Evolutionary conservation across 2,888 invertebrate genomes (phyloP).

Genomic region (Tigriopus californicus): DNA sequence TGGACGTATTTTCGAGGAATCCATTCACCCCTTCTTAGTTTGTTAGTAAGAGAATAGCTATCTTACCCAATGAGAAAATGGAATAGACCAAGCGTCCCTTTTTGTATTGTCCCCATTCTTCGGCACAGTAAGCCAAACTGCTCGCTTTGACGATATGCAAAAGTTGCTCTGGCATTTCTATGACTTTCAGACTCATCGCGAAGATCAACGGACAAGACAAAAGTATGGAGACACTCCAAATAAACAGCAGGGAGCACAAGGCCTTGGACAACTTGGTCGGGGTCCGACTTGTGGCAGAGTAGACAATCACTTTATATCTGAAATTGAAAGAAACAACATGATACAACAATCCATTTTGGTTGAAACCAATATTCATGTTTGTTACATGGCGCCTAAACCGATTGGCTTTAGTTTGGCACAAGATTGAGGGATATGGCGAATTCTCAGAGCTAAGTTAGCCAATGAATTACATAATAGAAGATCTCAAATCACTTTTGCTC

Average conservation of each 20-base stretch:
- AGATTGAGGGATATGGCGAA: too few species aligned
- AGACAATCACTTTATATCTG: conserved; percentile 1
- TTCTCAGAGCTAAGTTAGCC: too few species aligned
- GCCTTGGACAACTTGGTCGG: neutral
- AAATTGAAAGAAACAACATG: neutral
- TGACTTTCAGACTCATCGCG: neutral
- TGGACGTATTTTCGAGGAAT: too few species aligned
- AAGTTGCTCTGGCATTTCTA: neutral
- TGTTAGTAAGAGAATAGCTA: neutral
- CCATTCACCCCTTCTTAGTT: too few species aligned
- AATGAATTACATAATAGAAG: too few species aligned
- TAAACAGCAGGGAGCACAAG: neutral
- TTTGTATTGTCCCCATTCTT: conserved; percentile 1
- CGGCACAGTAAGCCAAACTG: neutral
- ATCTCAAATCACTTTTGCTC: too few species aligned
- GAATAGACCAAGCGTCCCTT: neutral
- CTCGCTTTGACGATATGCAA: neutral
- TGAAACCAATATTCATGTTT: too few species aligned
- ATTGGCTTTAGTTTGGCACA: too few species aligned
- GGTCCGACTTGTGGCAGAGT: neutral
- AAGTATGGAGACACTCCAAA: neutral
- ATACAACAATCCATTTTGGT: too few species aligned
- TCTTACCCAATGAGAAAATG: neutral
- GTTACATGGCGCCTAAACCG: too few species aligned
- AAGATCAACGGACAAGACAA: neutral